Evolutionary conservation across 2,113 vertebrate species (phyloP).

Genomic region (Phylloscopus whistleri): DNA sequence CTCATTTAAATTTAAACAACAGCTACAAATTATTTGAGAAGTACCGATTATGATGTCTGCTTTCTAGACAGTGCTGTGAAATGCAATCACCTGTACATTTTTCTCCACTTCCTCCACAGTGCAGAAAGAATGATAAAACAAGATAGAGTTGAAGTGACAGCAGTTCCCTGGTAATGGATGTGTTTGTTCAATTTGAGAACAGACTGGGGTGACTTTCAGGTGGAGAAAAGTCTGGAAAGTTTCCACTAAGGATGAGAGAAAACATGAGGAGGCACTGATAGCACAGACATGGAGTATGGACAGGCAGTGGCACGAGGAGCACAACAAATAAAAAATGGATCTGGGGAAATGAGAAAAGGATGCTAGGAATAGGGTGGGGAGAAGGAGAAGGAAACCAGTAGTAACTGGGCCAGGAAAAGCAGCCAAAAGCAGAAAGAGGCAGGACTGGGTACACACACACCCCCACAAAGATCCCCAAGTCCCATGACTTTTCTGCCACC

Average conservation of each 20-base stretch:
- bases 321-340: neutral
- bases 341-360: neutral
- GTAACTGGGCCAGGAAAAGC: neutral
- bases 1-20: neutral
- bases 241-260: neutral
- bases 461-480: neutral
- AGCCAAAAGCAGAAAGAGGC: neutral
- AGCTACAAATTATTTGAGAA: neutral
- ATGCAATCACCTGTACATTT: neutral
- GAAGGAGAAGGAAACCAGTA: neutral
- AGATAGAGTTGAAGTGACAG: neutral
- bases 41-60: neutral
- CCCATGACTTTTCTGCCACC: neutral
- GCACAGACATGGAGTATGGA: rapidly evolving
- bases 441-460: neutral
- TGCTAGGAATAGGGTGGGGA: neutral
- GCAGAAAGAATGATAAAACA: neutral
- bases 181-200: neutral
- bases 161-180: neutral
- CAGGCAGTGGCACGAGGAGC: neutral
- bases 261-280: neutral
- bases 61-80: neutral
- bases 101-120: neutral
- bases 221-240: neutral
- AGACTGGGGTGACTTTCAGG: neutral